A percentile compares a stretch with the other conserved stretches of the same genome.
These are phyloP conservation scores for Lagopus leucura DNA, from an alignment of 2,113 vertebrate species.

Conservation along the genomic window DNA sequence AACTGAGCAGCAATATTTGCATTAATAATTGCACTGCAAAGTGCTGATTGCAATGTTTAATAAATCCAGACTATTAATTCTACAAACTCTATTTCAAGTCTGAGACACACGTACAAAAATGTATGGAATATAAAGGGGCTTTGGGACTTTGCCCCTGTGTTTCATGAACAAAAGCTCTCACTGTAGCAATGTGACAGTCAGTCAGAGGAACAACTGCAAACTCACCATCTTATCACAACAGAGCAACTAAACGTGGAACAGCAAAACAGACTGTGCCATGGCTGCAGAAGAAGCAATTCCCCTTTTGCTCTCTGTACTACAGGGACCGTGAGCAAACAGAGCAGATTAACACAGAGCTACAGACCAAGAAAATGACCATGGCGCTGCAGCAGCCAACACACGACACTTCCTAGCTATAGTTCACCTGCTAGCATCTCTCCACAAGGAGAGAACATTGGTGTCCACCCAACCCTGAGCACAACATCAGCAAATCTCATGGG, in stretches of 20 bases:
- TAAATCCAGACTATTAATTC: constrained; percentile 28
- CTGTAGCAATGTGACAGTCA: background rate
- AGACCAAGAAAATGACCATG: background rate
- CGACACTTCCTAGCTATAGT: background rate
- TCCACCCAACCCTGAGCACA: background rate
- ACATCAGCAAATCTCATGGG: background rate
- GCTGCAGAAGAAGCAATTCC: background rate
- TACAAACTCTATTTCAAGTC: constrained; percentile 1
- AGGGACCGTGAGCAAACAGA: background rate
- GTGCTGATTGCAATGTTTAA: constrained; percentile 42
- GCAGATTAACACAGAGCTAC: background rate
- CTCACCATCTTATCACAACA: background rate
- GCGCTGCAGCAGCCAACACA: background rate
- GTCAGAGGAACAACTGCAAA: background rate
- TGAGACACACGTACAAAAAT: fast-evolving
- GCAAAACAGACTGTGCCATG: background rate
- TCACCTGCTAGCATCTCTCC: background rate
- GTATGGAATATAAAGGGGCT: background rate
- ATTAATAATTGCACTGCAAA: constrained; percentile 55
- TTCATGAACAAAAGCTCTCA: background rate
- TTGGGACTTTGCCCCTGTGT: background rate
- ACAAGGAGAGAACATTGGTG: fast-evolving
- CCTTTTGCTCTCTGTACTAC: background rate
- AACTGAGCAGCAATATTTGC: constrained; percentile 52
- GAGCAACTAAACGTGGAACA: background rate